Base-by-base conservation (phyloP, 2,888 invertebrate genomes). In the Agriopis leucophaearia region DNA sequence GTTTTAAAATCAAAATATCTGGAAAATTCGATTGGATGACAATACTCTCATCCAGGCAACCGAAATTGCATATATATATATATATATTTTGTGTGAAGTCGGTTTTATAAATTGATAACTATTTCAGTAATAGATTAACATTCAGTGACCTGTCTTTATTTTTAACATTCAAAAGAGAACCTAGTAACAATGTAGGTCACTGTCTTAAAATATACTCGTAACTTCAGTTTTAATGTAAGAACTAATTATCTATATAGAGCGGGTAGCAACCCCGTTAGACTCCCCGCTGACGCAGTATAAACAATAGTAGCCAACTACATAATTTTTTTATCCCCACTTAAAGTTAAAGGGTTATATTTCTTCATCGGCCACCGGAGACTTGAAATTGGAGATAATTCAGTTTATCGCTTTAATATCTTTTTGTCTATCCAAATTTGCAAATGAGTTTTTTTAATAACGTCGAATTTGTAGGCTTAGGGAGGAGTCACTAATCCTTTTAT, bases 381-480 rank as follows among this genome's bases (percentile, higher is more conserved):
- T 76, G 44, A 61, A 69, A 69, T 64, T 60, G 73, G 82, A 88
- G 90, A 92, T 90, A 90, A 92, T 91, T 88, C 89, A 88, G 84
- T 92, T 91, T 91, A 92, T 91, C 90, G 86, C 87, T 88, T 87
- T 89, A 90, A 89, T 89, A 93, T 91, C 89, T 89, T 85, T 88
- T 91, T 90, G 92, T 92, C 91, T 92, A 90, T 89, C 84, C 83
- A 89, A 92, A 92, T 92, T 92, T 91, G 92, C 89, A 91, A 92
- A 93, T 92, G 91, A 92, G 89, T 91, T 92, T 92, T 92, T 93
- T 92, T 93, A 92, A 93, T 92, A 91, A 92, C 88, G 84, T 84
- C 91, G 87, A 91, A 91, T 92, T 93, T 85, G 90, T 89, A 89
- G 86, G 84, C 77, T 77, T 76, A 74, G 67, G 78, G 79, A 74